Evolutionary conservation across 2,888 invertebrate genomes (phyloP).

Genomic region (Drosophila longiperda): DNA sequence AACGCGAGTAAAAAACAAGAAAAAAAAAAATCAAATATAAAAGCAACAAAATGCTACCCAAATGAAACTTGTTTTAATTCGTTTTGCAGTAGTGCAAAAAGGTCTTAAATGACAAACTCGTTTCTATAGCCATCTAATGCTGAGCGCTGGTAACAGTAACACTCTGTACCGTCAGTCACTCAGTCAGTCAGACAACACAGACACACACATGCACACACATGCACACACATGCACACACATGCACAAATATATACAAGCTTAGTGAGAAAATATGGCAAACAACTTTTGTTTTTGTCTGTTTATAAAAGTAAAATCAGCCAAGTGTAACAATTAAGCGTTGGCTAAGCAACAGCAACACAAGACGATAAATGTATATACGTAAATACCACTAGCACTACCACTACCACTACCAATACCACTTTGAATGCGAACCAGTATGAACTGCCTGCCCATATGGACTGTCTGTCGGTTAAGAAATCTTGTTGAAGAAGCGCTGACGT

Average conservation of each 20-base stretch:
- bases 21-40: constrained; percentile 26
- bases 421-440: constrained; percentile 50
- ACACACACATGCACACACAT: constrained; percentile 14
- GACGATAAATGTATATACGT: constrained; percentile 17
- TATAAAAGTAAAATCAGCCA: constrained; percentile 80
- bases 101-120: constrained; percentile 75
- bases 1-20: constrained; percentile 12
- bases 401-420: background rate
- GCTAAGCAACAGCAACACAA: constrained; percentile 58
- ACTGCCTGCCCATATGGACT: constrained; percentile 67
- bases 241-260: constrained; percentile 17
- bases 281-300: constrained; percentile 74
- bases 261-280: constrained; percentile 74
- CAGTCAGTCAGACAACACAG: constrained; percentile 33
- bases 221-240: constrained; percentile 6
- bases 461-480: constrained; percentile 63
- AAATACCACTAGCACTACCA: background rate
- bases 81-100: constrained; percentile 71
- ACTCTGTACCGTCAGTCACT: constrained; percentile 36
- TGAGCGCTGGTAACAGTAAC: constrained; percentile 47
- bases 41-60: constrained; percentile 47
- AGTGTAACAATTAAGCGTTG: constrained; percentile 80
- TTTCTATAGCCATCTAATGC: constrained; percentile 66
- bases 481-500: constrained; percentile 64
- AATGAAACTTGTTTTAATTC: constrained; percentile 71